Evolutionary conservation across 35 echinoderm and acorn worm species (phyloP).

Genomic region (Diadema setosum): DNA sequence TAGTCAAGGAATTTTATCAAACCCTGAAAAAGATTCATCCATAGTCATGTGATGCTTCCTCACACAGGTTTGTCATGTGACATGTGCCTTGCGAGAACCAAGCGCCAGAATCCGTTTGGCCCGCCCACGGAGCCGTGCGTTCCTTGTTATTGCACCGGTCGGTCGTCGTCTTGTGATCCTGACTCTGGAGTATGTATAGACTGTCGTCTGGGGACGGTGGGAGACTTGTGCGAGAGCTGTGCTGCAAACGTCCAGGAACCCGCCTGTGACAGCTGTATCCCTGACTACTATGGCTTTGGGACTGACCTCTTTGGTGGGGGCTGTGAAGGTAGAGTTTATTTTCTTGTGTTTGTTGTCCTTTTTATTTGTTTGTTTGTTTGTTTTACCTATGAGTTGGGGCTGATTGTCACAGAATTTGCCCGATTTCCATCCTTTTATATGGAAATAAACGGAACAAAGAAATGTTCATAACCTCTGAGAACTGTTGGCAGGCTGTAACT

Average conservation of each 20-base stretch:
- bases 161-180: conserved; percentile 57
- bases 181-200: conserved; percentile 77
- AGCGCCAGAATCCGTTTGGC: conserved; percentile 26
- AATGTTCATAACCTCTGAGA: too few species aligned
- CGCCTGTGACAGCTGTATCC: conserved; percentile 58
- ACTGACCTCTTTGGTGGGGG: conserved; percentile 86
- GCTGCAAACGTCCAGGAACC: conserved; percentile 63
- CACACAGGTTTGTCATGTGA: conserved; percentile 75
- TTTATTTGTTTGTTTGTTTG: neutral
- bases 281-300: conserved; percentile 84
- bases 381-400: neutral
- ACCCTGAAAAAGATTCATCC: too few species aligned
- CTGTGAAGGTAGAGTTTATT: conserved; percentile 52
- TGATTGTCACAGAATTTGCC: too few species aligned
- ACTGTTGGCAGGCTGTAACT: too few species aligned
- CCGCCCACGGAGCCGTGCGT: conserved; percentile 43
- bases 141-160: conserved; percentile 68
- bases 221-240: conserved; percentile 71
- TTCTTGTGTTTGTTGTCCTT: neutral
- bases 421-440: too few species aligned
- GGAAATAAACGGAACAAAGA: too few species aligned
- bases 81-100: conserved; percentile 34
- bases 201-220: conserved; percentile 61
- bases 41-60: too few species aligned
- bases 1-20: too few species aligned